Conservation (phyloP, 2,797 vertebrate species). For the Monodelphis domestica region DNA sequence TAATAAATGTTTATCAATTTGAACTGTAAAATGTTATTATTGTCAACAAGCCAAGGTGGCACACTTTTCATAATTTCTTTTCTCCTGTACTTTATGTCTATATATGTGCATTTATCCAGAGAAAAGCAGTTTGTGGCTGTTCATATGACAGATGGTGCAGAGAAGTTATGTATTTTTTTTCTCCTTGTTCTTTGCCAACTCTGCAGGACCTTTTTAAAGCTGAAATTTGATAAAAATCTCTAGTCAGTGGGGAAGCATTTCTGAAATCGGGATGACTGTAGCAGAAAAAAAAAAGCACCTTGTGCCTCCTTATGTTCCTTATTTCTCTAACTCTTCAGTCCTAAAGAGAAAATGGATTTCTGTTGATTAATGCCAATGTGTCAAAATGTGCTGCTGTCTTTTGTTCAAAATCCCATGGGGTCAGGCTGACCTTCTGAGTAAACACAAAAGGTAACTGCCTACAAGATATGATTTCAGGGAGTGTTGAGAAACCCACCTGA, state of each 20-base stretch:
- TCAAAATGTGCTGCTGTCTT: not conserved
- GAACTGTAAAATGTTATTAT: not conserved
- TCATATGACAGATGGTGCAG: conserved; percentile 32
- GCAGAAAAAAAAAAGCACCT: not conserved
- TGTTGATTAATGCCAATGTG: not conserved
- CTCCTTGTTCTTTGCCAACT: not conserved
- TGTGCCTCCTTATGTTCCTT: not conserved
- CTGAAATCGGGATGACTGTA: not conserved
- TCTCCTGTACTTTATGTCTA: not conserved
- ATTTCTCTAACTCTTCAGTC: not conserved
- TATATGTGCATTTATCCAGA: conserved; percentile 2
- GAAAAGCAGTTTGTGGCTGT: conserved; percentile 27
- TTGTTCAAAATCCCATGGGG: not conserved
- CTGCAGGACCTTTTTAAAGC: not conserved
- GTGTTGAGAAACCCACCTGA: not conserved
- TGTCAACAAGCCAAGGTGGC: conserved; percentile 3
- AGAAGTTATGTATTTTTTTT: not conserved
- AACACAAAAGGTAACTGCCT: not conserved
- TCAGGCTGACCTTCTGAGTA: not conserved
- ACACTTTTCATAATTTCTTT: conserved; percentile 27
- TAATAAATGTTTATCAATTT: not conserved
- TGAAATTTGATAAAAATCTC: not conserved
- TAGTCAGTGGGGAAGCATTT: not conserved
- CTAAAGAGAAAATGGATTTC: not conserved
- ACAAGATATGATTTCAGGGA: not conserved